Conservation (phyloP, 2,888 invertebrate species). For the Poecilobothrus nobilitatus region DNA sequence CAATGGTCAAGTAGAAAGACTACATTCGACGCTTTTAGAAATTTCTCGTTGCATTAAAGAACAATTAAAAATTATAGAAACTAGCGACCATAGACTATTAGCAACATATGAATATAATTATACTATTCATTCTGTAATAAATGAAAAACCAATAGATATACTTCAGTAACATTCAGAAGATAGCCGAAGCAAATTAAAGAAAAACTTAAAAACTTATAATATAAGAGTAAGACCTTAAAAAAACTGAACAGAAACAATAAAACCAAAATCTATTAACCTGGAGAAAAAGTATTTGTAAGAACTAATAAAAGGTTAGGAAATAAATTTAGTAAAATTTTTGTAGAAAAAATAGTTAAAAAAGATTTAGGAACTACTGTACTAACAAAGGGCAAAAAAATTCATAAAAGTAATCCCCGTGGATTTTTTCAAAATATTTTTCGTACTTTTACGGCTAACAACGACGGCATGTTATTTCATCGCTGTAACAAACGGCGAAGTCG, state of each 20-base stretch:
- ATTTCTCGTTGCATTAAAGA: background rate
- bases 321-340: too few relatives aligned
- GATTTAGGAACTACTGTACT: slow-evolving; percentile 13
- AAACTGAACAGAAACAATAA: slow-evolving; percentile 1
- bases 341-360: too few relatives aligned
- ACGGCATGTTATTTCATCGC: background rate
- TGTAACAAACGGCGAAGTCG: background rate
- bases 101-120: slow-evolving; percentile 15
- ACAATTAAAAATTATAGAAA: background rate
- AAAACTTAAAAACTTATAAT: background rate
- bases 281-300: slow-evolving; percentile 13
- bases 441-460: background rate
- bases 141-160: background rate
- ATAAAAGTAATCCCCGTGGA: slow-evolving; percentile 8
- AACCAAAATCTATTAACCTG: slow-evolving; percentile 8
- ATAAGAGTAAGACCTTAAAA: background rate
- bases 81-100: background rate
- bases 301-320: slow-evolving; percentile 13
- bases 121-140: slow-evolving; percentile 9
- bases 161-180: background rate
- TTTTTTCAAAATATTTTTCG: background rate
- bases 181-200: background rate
- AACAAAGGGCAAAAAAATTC: slow-evolving; percentile 9
- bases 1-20: slow-evolving; percentile 9
- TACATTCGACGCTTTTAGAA: slow-evolving; percentile 8